Percentiles rank a stretch among this genome's conserved stretches.
Evolutionary conservation across 2,888 invertebrate genomes (phyloP).

Genomic region (Pseudococcus longispinus): DNA sequence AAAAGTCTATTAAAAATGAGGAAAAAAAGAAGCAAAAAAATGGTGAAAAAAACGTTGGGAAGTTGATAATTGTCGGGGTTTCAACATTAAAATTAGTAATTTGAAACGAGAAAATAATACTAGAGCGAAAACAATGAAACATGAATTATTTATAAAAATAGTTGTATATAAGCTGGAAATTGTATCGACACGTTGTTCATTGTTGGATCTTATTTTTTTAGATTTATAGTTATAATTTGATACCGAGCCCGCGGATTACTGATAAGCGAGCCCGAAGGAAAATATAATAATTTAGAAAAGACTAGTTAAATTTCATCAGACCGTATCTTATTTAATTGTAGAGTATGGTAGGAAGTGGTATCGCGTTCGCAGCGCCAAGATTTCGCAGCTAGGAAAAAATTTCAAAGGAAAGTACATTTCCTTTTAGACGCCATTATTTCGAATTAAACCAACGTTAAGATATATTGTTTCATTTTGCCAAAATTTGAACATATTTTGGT

Average conservation of each 20-base stretch:
- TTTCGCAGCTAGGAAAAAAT: conserved; percentile 38
- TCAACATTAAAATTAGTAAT: conserved; percentile 41
- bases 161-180: conserved; percentile 45
- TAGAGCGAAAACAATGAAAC: conserved; percentile 50
- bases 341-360: conserved; percentile 48
- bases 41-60: conserved; percentile 5
- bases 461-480: not conserved
- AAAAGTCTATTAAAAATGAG: not conserved
- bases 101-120: conserved; percentile 40
- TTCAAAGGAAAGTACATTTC: conserved; percentile 33
- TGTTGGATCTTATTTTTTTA: conserved; percentile 42
- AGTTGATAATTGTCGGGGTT: conserved; percentile 24
- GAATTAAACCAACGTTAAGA: not conserved
- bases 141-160: conserved; percentile 54
- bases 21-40: not conserved
- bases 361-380: conserved; percentile 27
- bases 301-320: conserved; percentile 53
- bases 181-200: conserved; percentile 52
- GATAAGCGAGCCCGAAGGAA: conserved; percentile 35
- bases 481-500: not conserved
- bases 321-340: conserved; percentile 54
- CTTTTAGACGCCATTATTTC: not conserved
- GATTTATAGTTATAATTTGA: conserved; percentile 38
- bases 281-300: conserved; percentile 48
- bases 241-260: conserved; percentile 32